A percentile compares a stretch with the other conserved stretches of the same genome.
Evolutionary conservation across 35 echinoderm and acorn worm genomes (phyloP).

Genomic region (Ophiothrix spiculata): DNA sequence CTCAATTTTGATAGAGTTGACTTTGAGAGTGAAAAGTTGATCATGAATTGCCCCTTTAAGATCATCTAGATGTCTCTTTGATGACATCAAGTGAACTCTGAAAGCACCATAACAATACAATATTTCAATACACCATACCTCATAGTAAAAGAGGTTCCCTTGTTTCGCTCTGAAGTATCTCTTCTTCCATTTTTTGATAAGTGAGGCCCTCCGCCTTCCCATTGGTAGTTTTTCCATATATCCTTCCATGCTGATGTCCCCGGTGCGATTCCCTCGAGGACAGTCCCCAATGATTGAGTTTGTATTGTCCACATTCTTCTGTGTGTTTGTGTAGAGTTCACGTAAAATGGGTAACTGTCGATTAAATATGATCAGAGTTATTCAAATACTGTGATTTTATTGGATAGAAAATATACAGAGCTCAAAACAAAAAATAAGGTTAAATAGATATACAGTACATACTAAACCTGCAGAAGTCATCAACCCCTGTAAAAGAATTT

Average conservation of each 20-base stretch:
- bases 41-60: too few relatives aligned
- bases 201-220: slow-evolving; percentile 73
- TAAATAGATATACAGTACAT: background rate
- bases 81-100: too few relatives aligned
- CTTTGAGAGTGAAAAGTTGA: too few relatives aligned
- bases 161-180: slow-evolving; percentile 90
- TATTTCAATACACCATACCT: slow-evolving; percentile 55
- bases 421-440: background rate
- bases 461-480: too few relatives aligned
- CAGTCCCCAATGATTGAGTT: slow-evolving; percentile 21
- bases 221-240: slow-evolving; percentile 99
- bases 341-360: slow-evolving; percentile 47
- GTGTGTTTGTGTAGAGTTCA: slow-evolving; percentile 63
- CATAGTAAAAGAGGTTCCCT: slow-evolving; percentile 98
- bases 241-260: slow-evolving; percentile 92
- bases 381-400: too few relatives aligned
- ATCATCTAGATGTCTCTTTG: too few relatives aligned
- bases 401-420: too few relatives aligned
- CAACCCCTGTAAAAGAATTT: too few relatives aligned
- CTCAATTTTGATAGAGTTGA: too few relatives aligned
- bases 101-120: too few relatives aligned
- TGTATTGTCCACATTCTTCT: slow-evolving; percentile 20
- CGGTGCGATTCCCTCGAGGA: slow-evolving; percentile 35
- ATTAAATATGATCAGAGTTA: too few relatives aligned
- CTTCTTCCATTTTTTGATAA: slow-evolving; percentile 95